phyloP scores from a whole-genome alignment of 35 echinoderm and acorn worm species.

The Eucidaris tribuloides region DNA sequence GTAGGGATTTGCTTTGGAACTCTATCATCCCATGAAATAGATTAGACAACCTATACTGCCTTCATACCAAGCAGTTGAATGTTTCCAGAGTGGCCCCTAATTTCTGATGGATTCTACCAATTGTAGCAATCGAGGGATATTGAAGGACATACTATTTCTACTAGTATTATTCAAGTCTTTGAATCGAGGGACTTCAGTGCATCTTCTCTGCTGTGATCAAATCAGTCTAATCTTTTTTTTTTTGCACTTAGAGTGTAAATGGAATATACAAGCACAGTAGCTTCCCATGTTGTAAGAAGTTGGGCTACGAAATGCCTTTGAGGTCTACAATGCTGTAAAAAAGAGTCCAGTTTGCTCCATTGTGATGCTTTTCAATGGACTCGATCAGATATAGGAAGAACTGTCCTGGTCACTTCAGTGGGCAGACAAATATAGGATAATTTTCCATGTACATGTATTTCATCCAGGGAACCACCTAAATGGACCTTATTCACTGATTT shows the following conservation, averaged over 20 bases:
- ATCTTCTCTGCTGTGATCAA: not conserved
- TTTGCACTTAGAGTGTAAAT: constrained; percentile 7
- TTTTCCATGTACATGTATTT: not conserved
- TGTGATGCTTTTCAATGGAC: not conserved
- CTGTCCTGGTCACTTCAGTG: not conserved
- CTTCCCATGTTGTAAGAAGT: not conserved
- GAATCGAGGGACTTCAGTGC: not conserved
- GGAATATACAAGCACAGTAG: not conserved
- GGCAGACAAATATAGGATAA: not conserved
- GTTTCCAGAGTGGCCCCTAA: constrained; percentile 1
- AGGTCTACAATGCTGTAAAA: not conserved
- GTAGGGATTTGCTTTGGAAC: too few species aligned
- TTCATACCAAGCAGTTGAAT: constrained; percentile 6
- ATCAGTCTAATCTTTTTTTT: not conserved
- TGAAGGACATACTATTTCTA: constrained; percentile 16
- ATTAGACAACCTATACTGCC: too few species aligned
- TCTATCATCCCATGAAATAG: too few species aligned
- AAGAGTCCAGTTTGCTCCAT: not conserved
- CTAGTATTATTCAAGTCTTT: not conserved
- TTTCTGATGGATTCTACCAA: not conserved
- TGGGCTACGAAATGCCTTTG: not conserved
- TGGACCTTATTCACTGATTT: too few species aligned
- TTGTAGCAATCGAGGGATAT: not conserved
- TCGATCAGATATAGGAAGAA: constrained; percentile 4
- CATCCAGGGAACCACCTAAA: not conserved